phyloP scores from a whole-genome alignment of 2,797 vertebrate species.

The Nannoperca obscura region DNA sequence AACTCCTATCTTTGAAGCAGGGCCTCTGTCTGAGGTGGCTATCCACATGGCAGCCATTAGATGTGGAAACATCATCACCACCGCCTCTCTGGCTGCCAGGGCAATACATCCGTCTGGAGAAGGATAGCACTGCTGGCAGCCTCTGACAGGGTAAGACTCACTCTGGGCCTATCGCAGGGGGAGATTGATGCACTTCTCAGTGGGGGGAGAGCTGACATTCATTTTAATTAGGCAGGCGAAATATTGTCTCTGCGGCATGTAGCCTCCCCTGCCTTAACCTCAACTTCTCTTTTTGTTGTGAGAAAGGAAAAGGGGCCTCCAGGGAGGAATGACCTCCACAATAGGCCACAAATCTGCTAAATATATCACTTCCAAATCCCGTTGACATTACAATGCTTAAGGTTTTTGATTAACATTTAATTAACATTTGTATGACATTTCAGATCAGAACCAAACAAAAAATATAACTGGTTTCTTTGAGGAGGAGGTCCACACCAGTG shows the following conservation, averaged over 20 bases:
- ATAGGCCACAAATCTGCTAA: conserved; percentile 62
- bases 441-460: conserved; percentile 63
- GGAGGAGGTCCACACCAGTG: conserved; percentile 17
- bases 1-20: conserved; percentile 27
- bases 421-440: conserved; percentile 88
- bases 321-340: conserved; percentile 71
- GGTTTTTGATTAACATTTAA: conserved; percentile 86
- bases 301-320: conserved; percentile 54
- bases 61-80: conserved; percentile 70
- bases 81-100: conserved; percentile 59
- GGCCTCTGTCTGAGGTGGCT: conserved; percentile 45
- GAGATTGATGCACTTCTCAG: conserved; percentile 85
- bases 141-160: conserved; percentile 80
- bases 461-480: conserved; percentile 51
- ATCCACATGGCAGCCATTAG: conserved; percentile 71
- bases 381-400: conserved; percentile 73
- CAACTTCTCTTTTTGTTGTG: conserved; percentile 50
- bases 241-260: conserved; percentile 72
- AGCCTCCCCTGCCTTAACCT: conserved; percentile 62
- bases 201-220: conserved; percentile 84
- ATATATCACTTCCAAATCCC: conserved; percentile 66
- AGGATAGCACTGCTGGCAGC: conserved; percentile 73
- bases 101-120: conserved; percentile 70
- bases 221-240: conserved; percentile 85
- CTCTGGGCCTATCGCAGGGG: conserved; percentile 72